phyloP scores from a whole-genome alignment of 1,140 invertebrate species.

The Drosophila nannoptera region DNA sequence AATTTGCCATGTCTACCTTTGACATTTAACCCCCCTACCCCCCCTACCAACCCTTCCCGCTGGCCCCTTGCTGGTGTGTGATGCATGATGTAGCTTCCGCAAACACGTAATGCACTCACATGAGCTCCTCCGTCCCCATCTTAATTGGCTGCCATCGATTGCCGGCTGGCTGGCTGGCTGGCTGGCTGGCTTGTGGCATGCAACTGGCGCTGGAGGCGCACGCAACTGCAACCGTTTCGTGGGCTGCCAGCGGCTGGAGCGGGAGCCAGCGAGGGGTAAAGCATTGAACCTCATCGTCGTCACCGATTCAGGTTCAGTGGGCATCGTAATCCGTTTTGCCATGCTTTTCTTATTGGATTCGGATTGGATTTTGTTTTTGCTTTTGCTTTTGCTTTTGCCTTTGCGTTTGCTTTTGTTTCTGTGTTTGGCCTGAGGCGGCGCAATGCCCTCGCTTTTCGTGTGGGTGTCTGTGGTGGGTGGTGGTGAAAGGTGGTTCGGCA shows the following conservation, averaged over 20 bases:
- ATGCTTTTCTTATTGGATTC: constrained; percentile 22
- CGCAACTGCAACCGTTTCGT: constrained; percentile 13
- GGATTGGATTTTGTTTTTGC: no score
- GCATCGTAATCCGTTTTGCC: constrained; percentile 39
- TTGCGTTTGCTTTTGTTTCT: no score
- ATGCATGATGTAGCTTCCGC: constrained; percentile 17
- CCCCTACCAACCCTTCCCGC: not conserved
- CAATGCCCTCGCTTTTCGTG: not conserved
- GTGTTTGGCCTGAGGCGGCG: not conserved
- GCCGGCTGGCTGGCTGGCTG: constrained; percentile 45
- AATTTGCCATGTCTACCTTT: constrained; percentile 1
- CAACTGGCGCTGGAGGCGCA: constrained; percentile 45
- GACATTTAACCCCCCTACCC: not conserved
- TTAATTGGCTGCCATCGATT: constrained; percentile 47
- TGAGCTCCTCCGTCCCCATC: constrained; percentile 12
- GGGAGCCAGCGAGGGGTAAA: not conserved
- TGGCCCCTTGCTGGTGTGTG: not conserved
- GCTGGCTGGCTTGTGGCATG: constrained; percentile 44
- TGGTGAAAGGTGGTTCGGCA: no score
- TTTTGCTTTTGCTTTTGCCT: no score
- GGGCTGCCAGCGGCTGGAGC: not conserved
- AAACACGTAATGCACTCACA: constrained; percentile 54
- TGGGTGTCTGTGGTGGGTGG: no score
- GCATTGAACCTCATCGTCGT: constrained; percentile 65
- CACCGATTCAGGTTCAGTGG: constrained; percentile 53